A percentile compares a stretch with the other conserved stretches of the same genome.
phyloP scores from a whole-genome alignment of 2,113 vertebrate genomes.

The Alexandromys fortis region DNA sequence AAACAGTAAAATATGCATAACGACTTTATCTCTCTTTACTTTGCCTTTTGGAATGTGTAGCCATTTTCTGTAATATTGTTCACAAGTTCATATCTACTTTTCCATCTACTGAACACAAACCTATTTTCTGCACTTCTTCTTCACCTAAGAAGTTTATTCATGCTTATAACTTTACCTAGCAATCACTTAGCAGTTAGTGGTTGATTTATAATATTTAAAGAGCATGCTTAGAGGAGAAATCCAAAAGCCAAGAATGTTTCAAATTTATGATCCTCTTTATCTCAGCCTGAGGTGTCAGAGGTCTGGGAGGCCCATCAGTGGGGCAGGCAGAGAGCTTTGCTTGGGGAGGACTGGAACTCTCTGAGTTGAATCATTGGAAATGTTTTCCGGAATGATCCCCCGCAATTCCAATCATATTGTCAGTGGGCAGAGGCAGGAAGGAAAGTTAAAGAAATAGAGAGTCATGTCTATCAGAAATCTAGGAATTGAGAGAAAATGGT shows the following conservation, averaged over 20 bases:
- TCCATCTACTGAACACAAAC: neutral
- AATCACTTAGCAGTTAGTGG: neutral
- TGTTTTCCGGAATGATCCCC: neutral
- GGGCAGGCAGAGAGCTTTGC: neutral
- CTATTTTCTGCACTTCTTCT: neutral
- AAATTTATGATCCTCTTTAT: neutral
- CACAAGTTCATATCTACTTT: neutral
- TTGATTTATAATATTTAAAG: neutral
- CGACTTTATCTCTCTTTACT: neutral
- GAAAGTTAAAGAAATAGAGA: slow-evolving; percentile 23
- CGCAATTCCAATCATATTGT: neutral
- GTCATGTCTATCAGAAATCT: slow-evolving; percentile 9
- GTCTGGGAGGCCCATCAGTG: neutral
- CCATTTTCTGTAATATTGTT: slow-evolving; percentile 25
- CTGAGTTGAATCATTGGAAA: neutral
- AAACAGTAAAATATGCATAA: neutral
- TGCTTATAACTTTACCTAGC: slow-evolving; percentile 1
- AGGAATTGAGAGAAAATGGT: neutral
- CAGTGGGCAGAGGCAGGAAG: neutral
- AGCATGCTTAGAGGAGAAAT: neutral
- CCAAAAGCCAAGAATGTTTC: neutral
- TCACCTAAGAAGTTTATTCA: neutral
- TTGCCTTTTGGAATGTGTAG: neutral
- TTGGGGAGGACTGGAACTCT: neutral
- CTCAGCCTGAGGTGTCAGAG: neutral